Base-by-base conservation (phyloP, 2,888 invertebrate species). In the Sphaeridia pumilis region DNA sequence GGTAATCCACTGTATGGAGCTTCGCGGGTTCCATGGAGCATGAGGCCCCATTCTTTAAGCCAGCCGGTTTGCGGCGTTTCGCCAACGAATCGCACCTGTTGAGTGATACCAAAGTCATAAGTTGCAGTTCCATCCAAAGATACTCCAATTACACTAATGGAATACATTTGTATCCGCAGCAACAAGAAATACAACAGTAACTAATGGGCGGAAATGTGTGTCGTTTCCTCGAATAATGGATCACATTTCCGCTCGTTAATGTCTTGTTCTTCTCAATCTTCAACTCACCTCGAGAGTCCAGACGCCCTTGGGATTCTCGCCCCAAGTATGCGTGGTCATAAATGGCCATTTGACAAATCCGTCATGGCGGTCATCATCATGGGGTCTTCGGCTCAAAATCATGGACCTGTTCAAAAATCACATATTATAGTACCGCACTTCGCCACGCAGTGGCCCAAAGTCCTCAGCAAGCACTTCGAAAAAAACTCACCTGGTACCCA, bases 251-350 rank as follows among this genome's bases (percentile, higher is more conserved):
- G n/a, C n/a, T n/a, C n/a, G n/a, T n/a, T n/a, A n/a, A n/a, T n/a
- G n/a, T n/a, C n/a, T n/a, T n/a, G n/a, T n/a, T n/a, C n/a, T n/a
- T n/a, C n/a, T n/a, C n/a, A n/a, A n/a, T n/a, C n/a, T n/a, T n/a
- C n/a, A n/a, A n/a, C 2, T 5, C 26, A 7, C 20, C 79, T 97
- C 89, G 59, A 98, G 74, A 54, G 80, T 78, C 98, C 98, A 98
- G 21, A 79, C 82, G 20, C 98, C 98, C 67, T 87, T 85, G 0
- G 98, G 97, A 71, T 94, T 92, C 73, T 98, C 98, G 21, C 95
- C 95, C 98, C 98, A 99, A 1, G 93, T 94, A 71, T 98, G 98
- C 2, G 98, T 98, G 25, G 98, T 98, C 95, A 95, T 95, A 74
- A 97, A 95, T 54, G 95, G 95, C 95, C 95, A 95, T 72, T 93